Percentiles rank a stretch among this genome's conserved stretches.
Evolutionary conservation across 2,797 vertebrate species (phyloP).

Genomic region (Forpus xanthops): DNA sequence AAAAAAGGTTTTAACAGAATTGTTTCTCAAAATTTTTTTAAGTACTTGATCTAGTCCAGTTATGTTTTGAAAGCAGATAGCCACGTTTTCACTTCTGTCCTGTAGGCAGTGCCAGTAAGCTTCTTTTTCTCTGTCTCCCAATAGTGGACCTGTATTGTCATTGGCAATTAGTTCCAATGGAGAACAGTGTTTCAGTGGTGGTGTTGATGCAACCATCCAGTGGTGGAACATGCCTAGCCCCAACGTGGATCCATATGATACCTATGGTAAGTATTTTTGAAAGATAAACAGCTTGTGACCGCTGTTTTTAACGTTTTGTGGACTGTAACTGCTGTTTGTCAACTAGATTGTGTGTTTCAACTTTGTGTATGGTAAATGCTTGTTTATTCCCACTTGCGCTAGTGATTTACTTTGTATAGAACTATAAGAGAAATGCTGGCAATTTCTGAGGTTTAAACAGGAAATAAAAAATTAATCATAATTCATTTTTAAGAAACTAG

Average conservation of each 20-base stretch:
- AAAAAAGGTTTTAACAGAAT: background rate
- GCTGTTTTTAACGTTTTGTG: background rate
- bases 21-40: background rate
- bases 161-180: constrained; percentile 91
- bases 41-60: background rate
- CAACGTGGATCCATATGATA: constrained; percentile 96
- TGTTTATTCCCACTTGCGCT: background rate
- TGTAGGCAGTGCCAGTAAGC: background rate
- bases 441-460: background rate
- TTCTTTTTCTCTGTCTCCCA: background rate
- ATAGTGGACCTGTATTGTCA: constrained; percentile 93
- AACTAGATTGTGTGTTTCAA: background rate
- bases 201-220: constrained; percentile 93
- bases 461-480: background rate
- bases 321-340: background rate
- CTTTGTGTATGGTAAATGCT: background rate
- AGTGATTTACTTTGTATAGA: background rate
- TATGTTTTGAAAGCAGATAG: background rate
- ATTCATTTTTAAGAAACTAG: background rate
- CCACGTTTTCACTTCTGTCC: background rate
- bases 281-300: background rate
- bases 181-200: constrained; percentile 97
- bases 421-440: background rate
- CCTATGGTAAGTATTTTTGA: constrained; percentile 83
- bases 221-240: constrained; percentile 98